phyloP scores from a whole-genome alignment of 2,113 vertebrate genomes.

The Mystacornis crossleyi region DNA sequence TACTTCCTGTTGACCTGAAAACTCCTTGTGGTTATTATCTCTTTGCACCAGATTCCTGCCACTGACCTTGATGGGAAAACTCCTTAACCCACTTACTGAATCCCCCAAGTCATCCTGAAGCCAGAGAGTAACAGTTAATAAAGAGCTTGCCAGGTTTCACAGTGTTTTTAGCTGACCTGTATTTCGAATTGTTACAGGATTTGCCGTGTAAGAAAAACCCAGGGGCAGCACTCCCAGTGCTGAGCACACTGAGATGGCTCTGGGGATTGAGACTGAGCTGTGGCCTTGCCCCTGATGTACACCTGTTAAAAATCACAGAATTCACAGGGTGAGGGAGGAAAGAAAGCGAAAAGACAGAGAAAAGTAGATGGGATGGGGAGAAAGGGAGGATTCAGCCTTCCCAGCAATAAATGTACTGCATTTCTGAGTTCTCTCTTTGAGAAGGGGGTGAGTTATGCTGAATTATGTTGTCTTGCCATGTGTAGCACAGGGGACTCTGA shows the following conservation, averaged over 20 bases:
- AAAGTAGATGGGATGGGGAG: rapidly evolving
- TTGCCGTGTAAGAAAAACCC: neutral
- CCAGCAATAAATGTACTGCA: neutral
- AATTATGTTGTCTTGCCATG: neutral
- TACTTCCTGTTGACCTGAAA: neutral
- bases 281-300: neutral
- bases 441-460: neutral
- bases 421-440: neutral
- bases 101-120: neutral
- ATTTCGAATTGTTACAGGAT: slow-evolving; percentile 22
- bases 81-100: slow-evolving; percentile 40
- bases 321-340: rapidly evolving
- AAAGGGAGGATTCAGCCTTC: neutral
- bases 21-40: neutral
- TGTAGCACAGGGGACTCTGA: neutral
- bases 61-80: slow-evolving; percentile 28
- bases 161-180: slow-evolving; percentile 39
- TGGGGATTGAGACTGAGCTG: neutral
- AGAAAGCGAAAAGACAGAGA: neutral
- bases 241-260: neutral
- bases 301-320: neutral
- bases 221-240: neutral
- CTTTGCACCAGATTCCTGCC: slow-evolving; percentile 13
- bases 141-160: neutral
- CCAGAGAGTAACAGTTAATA: neutral